phyloP scores from a whole-genome alignment of 2,797 vertebrate species.

The Oreortyx pictus region DNA sequence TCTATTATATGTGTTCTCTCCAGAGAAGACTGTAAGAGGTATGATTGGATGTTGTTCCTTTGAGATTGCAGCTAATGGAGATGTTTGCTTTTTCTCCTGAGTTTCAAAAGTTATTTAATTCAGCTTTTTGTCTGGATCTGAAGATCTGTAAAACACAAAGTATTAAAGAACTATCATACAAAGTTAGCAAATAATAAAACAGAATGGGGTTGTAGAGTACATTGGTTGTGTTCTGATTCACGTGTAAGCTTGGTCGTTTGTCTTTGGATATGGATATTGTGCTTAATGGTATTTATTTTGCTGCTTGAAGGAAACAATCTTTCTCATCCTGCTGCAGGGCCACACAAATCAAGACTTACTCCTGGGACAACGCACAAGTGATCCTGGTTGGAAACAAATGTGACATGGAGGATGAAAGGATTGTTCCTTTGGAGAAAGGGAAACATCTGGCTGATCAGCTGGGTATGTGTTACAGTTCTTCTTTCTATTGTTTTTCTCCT shows the following conservation, averaged over 20 bases:
- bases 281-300: neutral
- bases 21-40: neutral
- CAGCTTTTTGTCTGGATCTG: neutral
- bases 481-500: neutral
- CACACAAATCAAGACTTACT: conserved; percentile 97
- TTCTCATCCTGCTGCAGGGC: conserved; percentile 83
- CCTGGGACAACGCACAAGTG: conserved; percentile 97
- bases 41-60: neutral
- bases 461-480: conserved; percentile 79
- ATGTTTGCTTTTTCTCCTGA: neutral
- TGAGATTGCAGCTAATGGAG: neutral
- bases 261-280: neutral
- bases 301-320: neutral
- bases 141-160: neutral
- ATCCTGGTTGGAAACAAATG: conserved; percentile 98
- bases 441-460: conserved; percentile 93
- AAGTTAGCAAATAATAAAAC: neutral
- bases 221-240: neutral
- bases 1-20: neutral
- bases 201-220: neutral
- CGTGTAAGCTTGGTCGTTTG: neutral
- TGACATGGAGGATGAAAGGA: conserved; percentile 95
- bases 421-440: conserved; percentile 91
- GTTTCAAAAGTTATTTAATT: neutral
- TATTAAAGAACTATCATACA: neutral